Conservation (phyloP, 1,140 invertebrate species). For the Drosophila jambulina region DNA sequence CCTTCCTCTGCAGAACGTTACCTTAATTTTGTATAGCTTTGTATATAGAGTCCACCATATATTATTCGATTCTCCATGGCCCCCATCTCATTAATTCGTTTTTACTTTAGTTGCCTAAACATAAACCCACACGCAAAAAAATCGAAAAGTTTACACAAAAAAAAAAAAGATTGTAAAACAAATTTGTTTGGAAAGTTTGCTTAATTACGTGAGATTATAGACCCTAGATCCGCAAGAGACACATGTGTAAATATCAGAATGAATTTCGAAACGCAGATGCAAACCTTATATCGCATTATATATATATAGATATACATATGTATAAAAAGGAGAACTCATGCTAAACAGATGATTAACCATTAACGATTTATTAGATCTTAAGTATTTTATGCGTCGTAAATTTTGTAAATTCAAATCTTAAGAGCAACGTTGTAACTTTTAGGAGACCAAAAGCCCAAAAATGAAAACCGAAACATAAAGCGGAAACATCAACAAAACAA, state of each 20-base stretch:
- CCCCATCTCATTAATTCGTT: constrained; percentile 29
- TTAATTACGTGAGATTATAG: constrained; percentile 64
- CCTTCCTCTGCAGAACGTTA: constrained; percentile 18
- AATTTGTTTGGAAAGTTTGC: constrained; percentile 29
- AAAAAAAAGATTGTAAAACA: constrained; percentile 5
- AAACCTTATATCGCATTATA: constrained; percentile 35
- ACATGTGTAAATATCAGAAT: constrained; percentile 54
- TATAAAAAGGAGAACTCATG: constrained; percentile 38
- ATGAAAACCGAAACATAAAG: constrained; percentile 16
- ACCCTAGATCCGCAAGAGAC: constrained; percentile 39
- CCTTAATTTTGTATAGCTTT: constrained; percentile 59
- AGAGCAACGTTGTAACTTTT: constrained; percentile 65
- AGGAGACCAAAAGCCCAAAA: constrained; percentile 48
- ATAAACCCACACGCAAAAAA: background rate
- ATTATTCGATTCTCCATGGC: constrained; percentile 3
- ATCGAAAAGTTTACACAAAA: background rate
- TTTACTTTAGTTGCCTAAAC: constrained; percentile 43
- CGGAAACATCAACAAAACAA: constrained; percentile 7
- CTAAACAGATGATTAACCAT: constrained; percentile 45
- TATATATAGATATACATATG: constrained; percentile 51
- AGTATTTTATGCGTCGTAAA: constrained; percentile 76
- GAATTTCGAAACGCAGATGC: constrained; percentile 37
- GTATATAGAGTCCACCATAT: constrained; percentile 43
- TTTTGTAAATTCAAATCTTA: constrained; percentile 69
- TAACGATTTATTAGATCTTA: constrained; percentile 57